phyloP scores from a whole-genome alignment of 1,140 invertebrate genomes.

The Leguminivora glycinivorella region DNA sequence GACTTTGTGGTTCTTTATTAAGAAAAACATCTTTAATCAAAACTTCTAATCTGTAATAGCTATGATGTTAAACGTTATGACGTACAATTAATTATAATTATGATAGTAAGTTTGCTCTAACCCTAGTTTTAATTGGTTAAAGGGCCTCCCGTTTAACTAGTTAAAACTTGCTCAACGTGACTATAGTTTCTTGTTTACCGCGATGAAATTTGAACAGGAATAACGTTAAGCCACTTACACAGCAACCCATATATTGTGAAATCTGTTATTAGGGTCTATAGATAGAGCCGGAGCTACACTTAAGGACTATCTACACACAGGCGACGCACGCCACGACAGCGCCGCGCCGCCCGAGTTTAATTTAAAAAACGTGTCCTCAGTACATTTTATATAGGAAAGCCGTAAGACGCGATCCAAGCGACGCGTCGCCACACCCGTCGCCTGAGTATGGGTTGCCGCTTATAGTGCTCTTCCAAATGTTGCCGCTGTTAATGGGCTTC shows the following conservation, averaged over 20 bases:
- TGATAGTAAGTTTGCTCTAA: not conserved
- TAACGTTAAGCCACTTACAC: not conserved
- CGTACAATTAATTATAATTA: not conserved
- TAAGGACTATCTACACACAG: no score
- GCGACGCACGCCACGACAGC: no score
- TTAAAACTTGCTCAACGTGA: not conserved
- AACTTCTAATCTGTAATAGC: not conserved
- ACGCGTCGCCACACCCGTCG: no score
- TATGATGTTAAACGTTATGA: not conserved
- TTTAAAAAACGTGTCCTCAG: no score
- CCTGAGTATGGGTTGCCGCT: no score
- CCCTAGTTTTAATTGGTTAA: no score
- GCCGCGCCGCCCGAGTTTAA: no score
- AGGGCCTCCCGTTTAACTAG: not conserved
- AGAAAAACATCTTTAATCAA: not conserved
- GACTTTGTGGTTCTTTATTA: constrained; percentile 10
- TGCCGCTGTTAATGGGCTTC: no score
- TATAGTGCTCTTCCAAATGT: no score
- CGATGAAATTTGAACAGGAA: not conserved
- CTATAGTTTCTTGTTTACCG: not conserved
- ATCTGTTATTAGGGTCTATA: not conserved
- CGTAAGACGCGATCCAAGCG: no score
- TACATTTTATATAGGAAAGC: no score
- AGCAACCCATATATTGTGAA: not conserved
- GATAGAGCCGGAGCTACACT: no score